These are phyloP conservation scores for Chrysodeixis includens DNA, from an alignment of 2,888 invertebrate species.

Conservation along the genomic window DNA sequence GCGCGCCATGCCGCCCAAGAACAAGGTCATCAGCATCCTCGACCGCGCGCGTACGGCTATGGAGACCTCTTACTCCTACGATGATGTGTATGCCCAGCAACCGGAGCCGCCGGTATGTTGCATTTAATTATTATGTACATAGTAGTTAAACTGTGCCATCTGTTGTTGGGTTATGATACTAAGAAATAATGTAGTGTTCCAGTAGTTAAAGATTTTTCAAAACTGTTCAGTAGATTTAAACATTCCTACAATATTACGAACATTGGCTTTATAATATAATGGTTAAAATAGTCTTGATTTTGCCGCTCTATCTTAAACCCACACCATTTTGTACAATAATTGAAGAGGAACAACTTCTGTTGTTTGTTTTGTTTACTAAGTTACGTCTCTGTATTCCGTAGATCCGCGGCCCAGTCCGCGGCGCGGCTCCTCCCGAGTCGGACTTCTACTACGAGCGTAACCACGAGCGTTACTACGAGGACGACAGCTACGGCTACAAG, in stretches of 20 bases:
- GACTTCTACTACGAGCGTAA: conserved; percentile 91
- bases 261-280: too few species aligned
- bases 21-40: conserved; percentile 95
- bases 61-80: conserved; percentile 93
- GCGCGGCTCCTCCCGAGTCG: conserved; percentile 90
- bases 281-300: too few species aligned
- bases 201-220: too few species aligned
- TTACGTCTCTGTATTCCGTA: conserved; percentile 41
- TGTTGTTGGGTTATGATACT: too few species aligned
- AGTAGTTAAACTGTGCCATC: too few species aligned
- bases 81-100: conserved; percentile 75
- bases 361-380: too few species aligned
- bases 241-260: too few species aligned
- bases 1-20: conserved; percentile 88
- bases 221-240: too few species aligned
- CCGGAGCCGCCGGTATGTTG: conserved; percentile 76
- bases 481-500: conserved; percentile 74
- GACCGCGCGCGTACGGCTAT: conserved; percentile 95
- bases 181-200: too few species aligned
- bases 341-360: too few species aligned
- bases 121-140: not conserved
- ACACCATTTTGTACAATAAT: too few species aligned
- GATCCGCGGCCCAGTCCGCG: conserved; percentile 85
- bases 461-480: conserved; percentile 82
- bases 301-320: too few species aligned